Base-by-base conservation (phyloP, 2,888 invertebrate species). In the Autographa pulchrina region DNA sequence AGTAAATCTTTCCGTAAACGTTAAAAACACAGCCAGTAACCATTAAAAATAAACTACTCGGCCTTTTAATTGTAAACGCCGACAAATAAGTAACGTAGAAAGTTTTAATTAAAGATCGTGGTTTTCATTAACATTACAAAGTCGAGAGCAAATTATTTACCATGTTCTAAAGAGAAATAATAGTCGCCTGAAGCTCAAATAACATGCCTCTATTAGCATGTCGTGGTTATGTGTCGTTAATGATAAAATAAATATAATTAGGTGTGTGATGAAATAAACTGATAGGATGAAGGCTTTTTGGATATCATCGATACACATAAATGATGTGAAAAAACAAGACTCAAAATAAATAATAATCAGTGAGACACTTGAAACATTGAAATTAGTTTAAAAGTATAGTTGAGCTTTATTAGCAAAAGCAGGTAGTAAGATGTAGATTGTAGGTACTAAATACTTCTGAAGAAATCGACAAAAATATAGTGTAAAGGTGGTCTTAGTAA, bases 31-130 rank as follows among this genome's bases (percentile, higher is more conserved):
- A 63, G 54, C 58, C 25, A 56, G 58, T 69, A 61, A 59, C 68
- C 63, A 74, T 81, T 74, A 68, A 72, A 78, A 75, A 82, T 68
- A 75, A 80, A 82, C 79, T 80, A 80, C 48, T 63, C 14, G 58
- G 59, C 68, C 75, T 65, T 62, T 52, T 82, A 78, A 80, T 78
- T 78, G 72, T 82, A 75, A 80, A 82, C 43, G 63, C 62, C 64
- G 65, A 68, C 70, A 68, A 75, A 78, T 75, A 75, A 68, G 79
- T 81, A 72, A 82, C 79, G 75, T 81, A 73, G 72, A 83, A 86
- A 89, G 85, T 88, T 88, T 81, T 87, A 87, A 88, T 88, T 86
- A 85, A 85, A 86, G 75, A 87, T 75, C 61, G 88, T 73, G 86
- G 87, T 86, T 86, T 86, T 82, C 81, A 85, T 86, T 85, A 83